phyloP scores from a whole-genome alignment of 2,113 vertebrate genomes.

The Tachysurus fulvidraco region DNA sequence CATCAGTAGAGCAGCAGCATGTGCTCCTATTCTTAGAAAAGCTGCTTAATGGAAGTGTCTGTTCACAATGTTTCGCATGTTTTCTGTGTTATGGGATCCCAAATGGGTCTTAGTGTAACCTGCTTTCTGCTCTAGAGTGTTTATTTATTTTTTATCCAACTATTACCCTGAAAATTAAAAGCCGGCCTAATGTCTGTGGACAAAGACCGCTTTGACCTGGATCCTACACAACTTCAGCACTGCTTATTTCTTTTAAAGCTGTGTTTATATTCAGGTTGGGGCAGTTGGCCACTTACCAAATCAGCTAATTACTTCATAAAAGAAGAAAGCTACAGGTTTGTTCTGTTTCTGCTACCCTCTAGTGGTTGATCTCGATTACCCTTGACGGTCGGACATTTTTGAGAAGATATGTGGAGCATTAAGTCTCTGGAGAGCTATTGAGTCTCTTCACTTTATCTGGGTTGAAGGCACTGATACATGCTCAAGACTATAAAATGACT shows the following conservation, averaged over 20 bases:
- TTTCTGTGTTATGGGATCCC: slow-evolving; percentile 48
- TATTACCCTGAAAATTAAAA: neutral
- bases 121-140: slow-evolving; percentile 9
- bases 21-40: slow-evolving; percentile 69
- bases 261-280: slow-evolving; percentile 7
- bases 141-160: neutral
- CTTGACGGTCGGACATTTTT: slow-evolving; percentile 7
- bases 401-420: slow-evolving; percentile 37
- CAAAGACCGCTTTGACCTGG: neutral
- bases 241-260: neutral
- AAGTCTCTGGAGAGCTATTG: slow-evolving; percentile 32
- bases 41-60: slow-evolving; percentile 62
- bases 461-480: slow-evolving; percentile 39
- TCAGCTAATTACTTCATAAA: neutral
- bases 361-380: slow-evolving; percentile 14
- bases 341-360: neutral
- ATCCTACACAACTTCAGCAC: neutral
- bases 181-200: neutral
- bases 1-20: slow-evolving; percentile 62
- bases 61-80: slow-evolving; percentile 58
- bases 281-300: neutral
- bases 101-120: slow-evolving; percentile 9
- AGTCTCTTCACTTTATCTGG: slow-evolving; percentile 44
- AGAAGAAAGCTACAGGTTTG: neutral
- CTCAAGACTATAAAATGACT: slow-evolving; percentile 12